Evolutionary conservation across 2,797 vertebrate genomes (phyloP).

Genomic region (Malacoctenus gilli): DNA sequence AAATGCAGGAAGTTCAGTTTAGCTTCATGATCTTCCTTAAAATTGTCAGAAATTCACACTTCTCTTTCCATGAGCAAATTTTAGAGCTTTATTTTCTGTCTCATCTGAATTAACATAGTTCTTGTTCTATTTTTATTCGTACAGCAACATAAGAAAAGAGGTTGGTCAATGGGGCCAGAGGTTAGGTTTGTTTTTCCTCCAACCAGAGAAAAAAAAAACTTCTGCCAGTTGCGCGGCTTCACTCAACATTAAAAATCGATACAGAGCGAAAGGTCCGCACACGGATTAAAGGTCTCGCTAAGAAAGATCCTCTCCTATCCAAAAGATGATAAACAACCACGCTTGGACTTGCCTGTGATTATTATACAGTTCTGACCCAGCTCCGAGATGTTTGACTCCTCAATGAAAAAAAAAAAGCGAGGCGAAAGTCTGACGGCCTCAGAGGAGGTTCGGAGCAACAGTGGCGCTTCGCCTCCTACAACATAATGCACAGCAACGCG

Average conservation of each 20-base stretch:
- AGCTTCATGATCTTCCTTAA: too few species aligned
- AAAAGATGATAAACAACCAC: constrained; percentile 8
- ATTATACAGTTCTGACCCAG: background rate
- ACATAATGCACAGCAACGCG: background rate
- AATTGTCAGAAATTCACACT: too few species aligned
- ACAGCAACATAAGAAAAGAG: background rate
- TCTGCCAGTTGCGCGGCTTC: background rate
- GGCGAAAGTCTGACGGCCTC: background rate
- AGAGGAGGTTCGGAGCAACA: background rate
- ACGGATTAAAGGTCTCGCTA: background rate
- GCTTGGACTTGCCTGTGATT: background rate
- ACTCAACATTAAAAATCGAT: constrained; percentile 15
- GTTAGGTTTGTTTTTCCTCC: constrained; percentile 3
- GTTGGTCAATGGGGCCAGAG: background rate
- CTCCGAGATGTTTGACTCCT: background rate
- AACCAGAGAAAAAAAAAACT: background rate
- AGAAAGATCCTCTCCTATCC: background rate
- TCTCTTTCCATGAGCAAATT: too few species aligned
- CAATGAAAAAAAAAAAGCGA: constrained; percentile 6
- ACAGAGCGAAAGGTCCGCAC: constrained; percentile 1
- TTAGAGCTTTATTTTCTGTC: background rate
- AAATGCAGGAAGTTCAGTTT: too few species aligned
- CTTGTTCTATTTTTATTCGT: background rate
- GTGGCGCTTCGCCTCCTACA: background rate
- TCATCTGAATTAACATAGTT: background rate